A percentile compares a stretch with the other conserved stretches of the same genome.
Evolutionary conservation across 2,113 vertebrate species (phyloP).

Genomic region (Carlito syrichta): DNA sequence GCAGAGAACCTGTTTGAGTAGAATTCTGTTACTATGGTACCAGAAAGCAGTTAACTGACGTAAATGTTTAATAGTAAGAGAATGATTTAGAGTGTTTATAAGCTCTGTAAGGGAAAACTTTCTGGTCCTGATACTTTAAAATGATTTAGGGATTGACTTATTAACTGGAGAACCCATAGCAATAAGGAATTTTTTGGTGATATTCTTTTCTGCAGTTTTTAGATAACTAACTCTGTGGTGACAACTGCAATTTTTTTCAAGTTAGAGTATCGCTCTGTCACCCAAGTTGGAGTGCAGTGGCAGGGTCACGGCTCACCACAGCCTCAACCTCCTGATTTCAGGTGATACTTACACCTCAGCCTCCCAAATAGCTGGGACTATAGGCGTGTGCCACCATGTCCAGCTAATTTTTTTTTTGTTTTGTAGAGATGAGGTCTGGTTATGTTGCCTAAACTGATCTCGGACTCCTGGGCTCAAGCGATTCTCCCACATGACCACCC

Average conservation of each 20-base stretch:
- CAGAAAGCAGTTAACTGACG: constrained; percentile 10
- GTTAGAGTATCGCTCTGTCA: too few relatives aligned
- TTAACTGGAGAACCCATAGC: background rate
- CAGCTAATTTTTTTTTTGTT: too few relatives aligned
- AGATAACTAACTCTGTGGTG: background rate
- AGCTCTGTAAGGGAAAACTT: background rate
- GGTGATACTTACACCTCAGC: too few relatives aligned
- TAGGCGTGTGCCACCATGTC: too few relatives aligned
- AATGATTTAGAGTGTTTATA: background rate
- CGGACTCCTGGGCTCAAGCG: too few relatives aligned
- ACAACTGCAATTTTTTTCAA: background rate
- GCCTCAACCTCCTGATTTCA: too few relatives aligned
- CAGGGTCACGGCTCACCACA: too few relatives aligned
- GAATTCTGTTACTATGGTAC: background rate
- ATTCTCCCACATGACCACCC: too few relatives aligned
- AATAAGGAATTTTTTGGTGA: background rate
- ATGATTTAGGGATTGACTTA: background rate
- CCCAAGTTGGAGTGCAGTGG: too few relatives aligned
- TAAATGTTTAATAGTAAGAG: background rate
- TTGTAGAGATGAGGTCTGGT: too few relatives aligned
- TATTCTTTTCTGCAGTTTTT: background rate
- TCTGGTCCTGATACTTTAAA: background rate
- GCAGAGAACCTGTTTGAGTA: background rate
- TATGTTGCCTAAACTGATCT: too few relatives aligned
- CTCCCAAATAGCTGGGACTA: too few relatives aligned